Evolutionary conservation across 2,888 invertebrate genomes (phyloP).

Genomic region (Trachelus stipa): DNA sequence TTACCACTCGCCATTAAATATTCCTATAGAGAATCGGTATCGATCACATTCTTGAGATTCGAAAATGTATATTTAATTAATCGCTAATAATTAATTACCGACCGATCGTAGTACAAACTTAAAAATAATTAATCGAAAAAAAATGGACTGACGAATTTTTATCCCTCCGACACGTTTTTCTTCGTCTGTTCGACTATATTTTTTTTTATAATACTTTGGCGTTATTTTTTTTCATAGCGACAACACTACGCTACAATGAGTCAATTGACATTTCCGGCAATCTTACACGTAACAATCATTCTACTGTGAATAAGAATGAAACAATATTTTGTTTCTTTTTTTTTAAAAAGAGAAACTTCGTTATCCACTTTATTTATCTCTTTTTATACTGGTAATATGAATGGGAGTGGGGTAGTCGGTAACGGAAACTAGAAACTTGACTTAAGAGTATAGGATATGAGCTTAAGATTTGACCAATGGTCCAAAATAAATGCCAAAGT

Average conservation of each 20-base stretch:
- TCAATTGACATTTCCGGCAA: not conserved
- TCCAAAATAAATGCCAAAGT: slow-evolving; percentile 24
- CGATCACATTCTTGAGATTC: not conserved
- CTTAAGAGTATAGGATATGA: slow-evolving; percentile 7
- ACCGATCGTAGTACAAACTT: not conserved
- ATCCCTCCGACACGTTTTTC: not conserved
- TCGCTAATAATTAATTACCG: not conserved
- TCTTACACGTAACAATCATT: not conserved
- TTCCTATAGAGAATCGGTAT: not conserved
- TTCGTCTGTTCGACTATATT: not conserved
- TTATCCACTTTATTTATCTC: not conserved
- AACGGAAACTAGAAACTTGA: not conserved
- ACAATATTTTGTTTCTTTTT: not conserved
- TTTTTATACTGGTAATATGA: not conserved
- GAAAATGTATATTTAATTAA: not conserved
- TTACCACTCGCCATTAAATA: not conserved
- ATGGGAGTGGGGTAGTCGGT: not conserved
- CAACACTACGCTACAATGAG: not conserved
- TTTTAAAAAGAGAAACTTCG: not conserved
- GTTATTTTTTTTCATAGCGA: not conserved
- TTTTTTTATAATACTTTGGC: not conserved
- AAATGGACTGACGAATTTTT: not conserved
- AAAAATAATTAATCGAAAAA: not conserved
- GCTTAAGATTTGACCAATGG: slow-evolving; percentile 22
- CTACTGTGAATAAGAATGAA: not conserved